Percentiles rank a stretch among this genome's conserved stretches.
Evolutionary conservation across 2,113 vertebrate species (phyloP).

Genomic region (Myanophis thanlyinensis): DNA sequence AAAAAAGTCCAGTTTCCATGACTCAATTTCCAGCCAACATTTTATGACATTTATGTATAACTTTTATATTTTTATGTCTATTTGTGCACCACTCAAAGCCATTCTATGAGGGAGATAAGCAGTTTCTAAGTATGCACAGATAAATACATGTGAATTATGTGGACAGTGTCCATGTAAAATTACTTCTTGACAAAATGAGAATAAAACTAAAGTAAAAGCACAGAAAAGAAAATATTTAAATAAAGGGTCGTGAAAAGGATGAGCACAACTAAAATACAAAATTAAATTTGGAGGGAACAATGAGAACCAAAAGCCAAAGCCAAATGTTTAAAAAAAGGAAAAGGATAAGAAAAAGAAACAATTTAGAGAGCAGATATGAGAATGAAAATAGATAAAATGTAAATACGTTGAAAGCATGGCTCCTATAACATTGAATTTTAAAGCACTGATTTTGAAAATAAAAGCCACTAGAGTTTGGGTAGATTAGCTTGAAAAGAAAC

Average conservation of each 20-base stretch:
- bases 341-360: neutral
- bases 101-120: neutral
- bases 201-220: neutral
- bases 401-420: neutral
- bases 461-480: neutral
- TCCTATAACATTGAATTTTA: neutral
- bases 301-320: neutral
- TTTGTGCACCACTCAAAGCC: neutral
- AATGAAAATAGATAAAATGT: neutral
- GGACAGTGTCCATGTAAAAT: neutral
- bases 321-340: neutral
- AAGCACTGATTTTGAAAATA: neutral
- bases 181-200: neutral
- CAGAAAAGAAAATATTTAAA: neutral
- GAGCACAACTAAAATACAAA: neutral
- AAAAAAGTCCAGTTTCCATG: neutral
- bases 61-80: neutral
- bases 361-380: neutral
- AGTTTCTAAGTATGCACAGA: neutral
- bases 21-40: neutral
- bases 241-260: neutral
- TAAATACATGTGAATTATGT: neutral
- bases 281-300: neutral
- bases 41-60: neutral
- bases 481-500: neutral